These are phyloP conservation scores for Metallyticus violacea DNA, from an alignment of 2,888 invertebrate genomes.

Conservation along the genomic window DNA sequence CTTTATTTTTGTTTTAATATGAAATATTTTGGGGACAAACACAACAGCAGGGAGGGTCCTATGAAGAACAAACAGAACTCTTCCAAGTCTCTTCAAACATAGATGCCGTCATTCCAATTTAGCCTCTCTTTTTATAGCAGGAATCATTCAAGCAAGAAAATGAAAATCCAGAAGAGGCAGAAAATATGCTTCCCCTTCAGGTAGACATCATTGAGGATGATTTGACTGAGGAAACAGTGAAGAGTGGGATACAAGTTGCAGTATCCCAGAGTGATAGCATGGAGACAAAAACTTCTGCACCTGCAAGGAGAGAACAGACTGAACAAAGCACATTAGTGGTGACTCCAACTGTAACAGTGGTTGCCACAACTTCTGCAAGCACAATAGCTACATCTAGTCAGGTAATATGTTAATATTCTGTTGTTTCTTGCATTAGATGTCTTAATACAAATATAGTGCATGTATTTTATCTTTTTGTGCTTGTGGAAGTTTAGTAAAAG, in stretches of 20 bases:
- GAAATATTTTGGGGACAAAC: no score
- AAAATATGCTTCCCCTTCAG: background rate
- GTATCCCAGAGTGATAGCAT: background rate
- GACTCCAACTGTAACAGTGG: background rate
- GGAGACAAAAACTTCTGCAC: background rate
- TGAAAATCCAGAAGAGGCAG: background rate
- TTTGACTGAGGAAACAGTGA: background rate
- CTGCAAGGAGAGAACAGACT: background rate
- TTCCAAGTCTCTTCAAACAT: no score
- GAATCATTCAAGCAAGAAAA: background rate
- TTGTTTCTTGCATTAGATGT: no score
- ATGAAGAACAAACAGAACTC: no score
- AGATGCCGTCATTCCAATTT: background rate
- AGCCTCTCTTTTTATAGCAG: background rate
- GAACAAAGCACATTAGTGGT: background rate
- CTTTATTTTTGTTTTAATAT: no score
- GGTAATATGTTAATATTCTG: no score
- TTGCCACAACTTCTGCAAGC: background rate
- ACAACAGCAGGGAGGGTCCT: no score
- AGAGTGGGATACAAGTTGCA: background rate
- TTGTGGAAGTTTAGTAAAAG: no score
- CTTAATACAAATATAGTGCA: no score
- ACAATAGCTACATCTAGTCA: conserved; percentile 1
- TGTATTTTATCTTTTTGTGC: no score
- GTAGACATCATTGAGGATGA: background rate